Conservation (phyloP, 2,888 invertebrate genomes). For the Opisthograptis luteolata region DNA sequence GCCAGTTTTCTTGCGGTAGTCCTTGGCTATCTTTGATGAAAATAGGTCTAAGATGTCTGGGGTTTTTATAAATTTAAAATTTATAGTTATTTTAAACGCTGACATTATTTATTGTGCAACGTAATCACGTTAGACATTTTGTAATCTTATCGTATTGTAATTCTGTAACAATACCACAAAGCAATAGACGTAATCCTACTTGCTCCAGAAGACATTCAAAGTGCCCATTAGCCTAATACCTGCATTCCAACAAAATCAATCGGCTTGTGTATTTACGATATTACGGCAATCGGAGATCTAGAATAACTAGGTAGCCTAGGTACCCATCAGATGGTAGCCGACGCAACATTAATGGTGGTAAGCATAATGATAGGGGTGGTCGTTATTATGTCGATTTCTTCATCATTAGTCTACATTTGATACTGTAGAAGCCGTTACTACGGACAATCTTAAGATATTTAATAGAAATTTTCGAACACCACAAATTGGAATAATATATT, state of each 20-base stretch:
- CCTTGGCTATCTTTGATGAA: no score
- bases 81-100: no score
- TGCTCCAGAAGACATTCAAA: slow-evolving; percentile 9
- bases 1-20: no score
- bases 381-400: slow-evolving; percentile 13
- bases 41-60: no score
- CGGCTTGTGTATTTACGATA: slow-evolving; percentile 35
- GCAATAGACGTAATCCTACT: slow-evolving; percentile 3
- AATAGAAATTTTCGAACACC: no score
- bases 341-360: slow-evolving; percentile 18
- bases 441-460: no score
- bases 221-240: slow-evolving; percentile 14
- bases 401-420: slow-evolving; percentile 1
- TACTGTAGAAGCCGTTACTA: no score
- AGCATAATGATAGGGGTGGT: slow-evolving; percentile 12
- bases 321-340: slow-evolving; percentile 23
- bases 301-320: no score
- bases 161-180: not conserved
- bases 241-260: slow-evolving; percentile 39
- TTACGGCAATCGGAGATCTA: slow-evolving; percentile 22
- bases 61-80: no score
- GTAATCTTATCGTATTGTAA: not conserved
- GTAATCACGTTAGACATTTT: no score
- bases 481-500: no score
- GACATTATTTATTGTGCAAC: no score